Evolutionary conservation across 2,113 vertebrate genomes (phyloP).

Genomic region (Pelodiscus sinensis): DNA sequence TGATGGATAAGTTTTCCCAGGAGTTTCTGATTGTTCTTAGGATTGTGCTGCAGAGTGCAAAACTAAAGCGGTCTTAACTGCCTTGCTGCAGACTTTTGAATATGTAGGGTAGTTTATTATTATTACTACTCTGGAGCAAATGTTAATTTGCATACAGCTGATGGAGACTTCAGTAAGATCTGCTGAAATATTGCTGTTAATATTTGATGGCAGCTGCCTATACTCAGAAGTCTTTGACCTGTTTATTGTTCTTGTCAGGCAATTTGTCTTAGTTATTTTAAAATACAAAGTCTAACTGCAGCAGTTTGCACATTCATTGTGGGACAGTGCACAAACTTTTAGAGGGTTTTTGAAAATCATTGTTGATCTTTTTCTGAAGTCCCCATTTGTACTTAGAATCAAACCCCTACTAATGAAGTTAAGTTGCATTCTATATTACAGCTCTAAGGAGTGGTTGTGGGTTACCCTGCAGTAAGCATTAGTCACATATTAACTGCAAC

Average conservation of each 20-base stretch:
- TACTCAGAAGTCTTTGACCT: conserved; percentile 58
- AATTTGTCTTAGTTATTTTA: background rate
- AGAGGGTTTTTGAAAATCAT: background rate
- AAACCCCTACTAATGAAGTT: background rate
- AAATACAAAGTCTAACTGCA: background rate
- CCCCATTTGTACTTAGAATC: background rate
- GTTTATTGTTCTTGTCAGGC: conserved; percentile 21
- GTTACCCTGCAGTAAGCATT: conserved; percentile 59
- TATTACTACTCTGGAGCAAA: background rate
- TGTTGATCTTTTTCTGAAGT: background rate
- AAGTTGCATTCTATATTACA: background rate
- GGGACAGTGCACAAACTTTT: background rate
- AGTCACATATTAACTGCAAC: conserved; percentile 77
- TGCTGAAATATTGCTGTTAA: conserved; percentile 58
- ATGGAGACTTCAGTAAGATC: conserved; percentile 8
- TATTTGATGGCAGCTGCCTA: conserved; percentile 45
- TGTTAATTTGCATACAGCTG: background rate
- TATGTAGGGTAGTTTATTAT: background rate
- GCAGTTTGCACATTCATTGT: background rate
- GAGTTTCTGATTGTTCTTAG: background rate
- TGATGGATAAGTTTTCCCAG: background rate
- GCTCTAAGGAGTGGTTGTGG: conserved; percentile 62
- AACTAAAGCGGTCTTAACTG: background rate
- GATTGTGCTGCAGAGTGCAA: background rate
- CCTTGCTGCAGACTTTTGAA: background rate